Evolutionary conservation across 2,797 vertebrate species (phyloP), one percentile per base, ranked within the genome.

Genomic region (Malacoraja senta): DNA sequence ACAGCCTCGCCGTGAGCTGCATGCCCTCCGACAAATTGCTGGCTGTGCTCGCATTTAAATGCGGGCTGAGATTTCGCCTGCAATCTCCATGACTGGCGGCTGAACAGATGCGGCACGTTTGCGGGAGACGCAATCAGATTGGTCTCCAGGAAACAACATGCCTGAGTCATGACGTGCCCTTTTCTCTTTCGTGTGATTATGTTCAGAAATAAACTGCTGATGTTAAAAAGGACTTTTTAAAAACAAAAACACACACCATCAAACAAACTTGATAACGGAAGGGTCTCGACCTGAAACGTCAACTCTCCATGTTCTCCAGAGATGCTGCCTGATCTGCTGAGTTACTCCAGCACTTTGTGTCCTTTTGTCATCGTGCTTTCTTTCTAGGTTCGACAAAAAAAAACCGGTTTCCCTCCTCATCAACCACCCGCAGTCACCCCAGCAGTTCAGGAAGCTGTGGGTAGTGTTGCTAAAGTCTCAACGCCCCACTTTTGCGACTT

Each of bases 81-180:
- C 26, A 58, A 58, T 83, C 80, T 3, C 8, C 10, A 8, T 63
- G 84, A 19, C 63, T 88, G 63, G 61, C 4, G 63, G 84, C 10
- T 32, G 32, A 32, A 19, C 61, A 19, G 21, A 74, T 32, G 84
- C 61, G 68, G 83, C 83, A 86, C 29, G 61, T 86, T 86, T 86
- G 83, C 63, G 58, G 61, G n/a, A 86, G 65, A 88, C n/a, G 84
- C 84, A 35, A 24, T 68, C 84, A 35, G 17, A 65, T 35, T 68
- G 84, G 84, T 88, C 63, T 68, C 84, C 63, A 38, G 84, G 84
- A 68, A 68, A 88, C 84, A 68, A 68, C 61, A 68, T 88, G 63
- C 84, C 84, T 32, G 61, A 24, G n/a, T 35, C 84, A 86, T 86
- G 83, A 86, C 83, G 83, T 86, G 83, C 32, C 44, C 83, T 86